Evolutionary conservation across 1,140 invertebrate species (phyloP), one percentile per base, ranked within the genome.

Genomic region (Dolichoris vasculosae): DNA sequence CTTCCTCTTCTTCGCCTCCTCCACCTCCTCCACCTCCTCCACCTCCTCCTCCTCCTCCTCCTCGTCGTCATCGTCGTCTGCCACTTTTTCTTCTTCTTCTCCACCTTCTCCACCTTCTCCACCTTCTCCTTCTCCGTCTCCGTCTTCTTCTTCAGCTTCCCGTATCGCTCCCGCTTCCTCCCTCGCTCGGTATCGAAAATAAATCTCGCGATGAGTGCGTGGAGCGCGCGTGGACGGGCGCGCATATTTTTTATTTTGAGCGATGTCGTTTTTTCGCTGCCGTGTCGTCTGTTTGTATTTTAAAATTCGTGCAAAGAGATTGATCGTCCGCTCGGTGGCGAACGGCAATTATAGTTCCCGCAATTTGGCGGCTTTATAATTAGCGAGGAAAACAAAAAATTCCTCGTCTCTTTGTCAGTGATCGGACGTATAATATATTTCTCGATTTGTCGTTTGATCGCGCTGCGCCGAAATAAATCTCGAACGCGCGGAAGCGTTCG

Each of bases 181-280:
- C 55, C 6, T n/a, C 59, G 20, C 67, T 40, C 6, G 51, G 84
- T 43, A 75, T 76, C 84, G 71, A 81, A 81, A 85, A 85, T 85
- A 85, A 85, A 85, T 85, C 78, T 80, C 63, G 4, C 40, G 20
- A 40, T 23, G 69, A 59, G 48, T 8, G 46, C 67, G 46, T 13
- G 6, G 43, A 30, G 55, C 23, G 32, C 81, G 32, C 64, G 63
- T 40, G 67, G 69, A 38, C 38, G 69, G 15, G 17, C 67, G 43
- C 48, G 11, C 26, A 35, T 64, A 51, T 82, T 83, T 84, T 48
- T 83, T 84, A 84, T 79, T 78, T 55, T 40, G 76, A 84, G 64
- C 75, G 32, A 48, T 32, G 83, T 51, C 46, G 32, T 59, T 69
- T 43, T 83, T 82, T 55, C 67, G 15, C 80, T 51, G 23, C 32